Base-by-base conservation (phyloP, 2,797 vertebrate species). In the Hoplostethus mediterraneus region DNA sequence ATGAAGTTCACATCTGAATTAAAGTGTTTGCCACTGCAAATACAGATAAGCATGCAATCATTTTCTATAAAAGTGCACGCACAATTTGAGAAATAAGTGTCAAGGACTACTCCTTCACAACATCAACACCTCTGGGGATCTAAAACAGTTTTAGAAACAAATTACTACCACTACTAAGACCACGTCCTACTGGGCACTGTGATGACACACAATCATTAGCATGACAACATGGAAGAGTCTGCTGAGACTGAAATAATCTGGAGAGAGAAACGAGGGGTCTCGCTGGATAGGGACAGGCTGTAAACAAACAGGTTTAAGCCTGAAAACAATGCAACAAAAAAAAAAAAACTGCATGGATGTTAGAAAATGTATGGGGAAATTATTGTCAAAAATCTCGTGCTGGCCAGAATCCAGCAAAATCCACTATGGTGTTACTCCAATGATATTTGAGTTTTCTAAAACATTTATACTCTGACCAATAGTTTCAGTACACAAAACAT, bases 151-250 rank as follows among this genome's bases (percentile, higher is more conserved):
- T 72, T 25, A 70, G 54, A 80, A 57, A 77, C 73, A 82, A 77
- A 81, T 75, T 67, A 79, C 85, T 81, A 68, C 58, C 30, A 30
- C 71, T 45, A 53, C 62, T 63, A 42, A 25, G 33, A 58, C 36
- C 54, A n/a, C 47, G 16, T 48, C 21, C 21, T 65, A 65, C 79
- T 49, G 65, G 79, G 56, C 48, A 71, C 81, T 65, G 72, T 21
- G 54, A 70, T n/a, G 51, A 73, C 63, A 79, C 68, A 76, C 83
- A 57, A 31, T 82, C 79, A 89, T 91, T 88, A 90, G 82, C 88
- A 85, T 71, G 72, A 77, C 68, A 83, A 75, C 81, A 80, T 64
- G 51, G 73, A 71, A 61, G 59, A 69, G 31, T 63, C 31, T 8
- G 54, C 31, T 71, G 47, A 48, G 64, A 40, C 48, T 60, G 14